These are phyloP conservation scores for Pollenia labialis DNA, from an alignment of 2,888 invertebrate genomes.

Conservation along the genomic window DNA sequence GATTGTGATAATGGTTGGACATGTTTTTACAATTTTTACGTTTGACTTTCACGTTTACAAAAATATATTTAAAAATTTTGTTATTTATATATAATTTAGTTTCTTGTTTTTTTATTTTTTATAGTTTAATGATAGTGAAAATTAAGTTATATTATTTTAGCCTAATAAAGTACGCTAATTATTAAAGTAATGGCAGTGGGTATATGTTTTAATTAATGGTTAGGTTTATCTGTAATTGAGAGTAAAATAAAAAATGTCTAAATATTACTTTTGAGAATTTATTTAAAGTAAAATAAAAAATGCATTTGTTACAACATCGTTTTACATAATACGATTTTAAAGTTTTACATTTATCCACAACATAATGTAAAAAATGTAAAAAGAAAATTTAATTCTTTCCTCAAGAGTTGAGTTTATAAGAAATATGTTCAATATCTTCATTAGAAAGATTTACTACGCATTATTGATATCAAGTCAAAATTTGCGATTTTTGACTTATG, in stretches of 20 bases:
- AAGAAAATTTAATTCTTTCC: no score
- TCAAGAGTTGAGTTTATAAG: no score
- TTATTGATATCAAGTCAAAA: no score
- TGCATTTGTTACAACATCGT: no score
- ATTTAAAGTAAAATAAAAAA: no score
- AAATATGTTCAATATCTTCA: no score
- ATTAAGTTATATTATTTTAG: conserved; percentile 43
- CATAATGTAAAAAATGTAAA: no score
- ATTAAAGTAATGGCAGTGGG: conserved; percentile 80
- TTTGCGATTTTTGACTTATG: no score
- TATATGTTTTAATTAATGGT: conserved; percentile 77
- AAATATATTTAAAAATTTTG: conserved; percentile 42
- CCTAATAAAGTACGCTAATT: conserved; percentile 65
- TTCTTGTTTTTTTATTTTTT: conserved; percentile 17
- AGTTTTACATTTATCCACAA: no score
- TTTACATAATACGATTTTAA: no score
- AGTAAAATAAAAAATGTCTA: background rate
- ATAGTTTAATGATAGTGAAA: conserved; percentile 45
- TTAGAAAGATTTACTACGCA: no score
- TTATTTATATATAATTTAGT: conserved; percentile 29
- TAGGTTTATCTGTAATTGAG: conserved; percentile 66
- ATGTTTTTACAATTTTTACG: conserved; percentile 60
- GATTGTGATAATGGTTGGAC: conserved; percentile 78
- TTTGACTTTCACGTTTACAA: conserved; percentile 41
- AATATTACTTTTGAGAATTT: background rate